These are phyloP conservation scores for Laticauda laticaudata DNA, from an alignment of 2,113 vertebrate species.

Conservation along the genomic window DNA sequence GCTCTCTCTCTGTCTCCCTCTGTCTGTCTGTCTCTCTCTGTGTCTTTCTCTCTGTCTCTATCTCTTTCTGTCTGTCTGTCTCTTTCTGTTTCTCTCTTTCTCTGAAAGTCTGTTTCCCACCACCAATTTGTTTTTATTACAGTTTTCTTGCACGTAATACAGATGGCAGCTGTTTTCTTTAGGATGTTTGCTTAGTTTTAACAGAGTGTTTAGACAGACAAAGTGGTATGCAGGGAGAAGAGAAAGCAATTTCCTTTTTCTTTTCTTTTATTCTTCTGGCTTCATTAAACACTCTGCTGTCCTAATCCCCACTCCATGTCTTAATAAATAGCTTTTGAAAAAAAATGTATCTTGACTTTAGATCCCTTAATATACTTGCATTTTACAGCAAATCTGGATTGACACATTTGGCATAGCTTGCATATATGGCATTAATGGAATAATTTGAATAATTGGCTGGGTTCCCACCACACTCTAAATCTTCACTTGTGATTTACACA, in stretches of 20 bases:
- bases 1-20: too few relatives aligned
- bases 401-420: not conserved
- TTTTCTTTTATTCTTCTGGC: conserved; percentile 26
- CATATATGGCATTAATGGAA: not conserved
- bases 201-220: conserved; percentile 28
- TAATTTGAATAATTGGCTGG: not conserved
- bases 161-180: conserved; percentile 33
- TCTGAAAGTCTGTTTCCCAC: not conserved
- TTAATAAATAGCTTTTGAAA: not conserved
- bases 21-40: too few relatives aligned
- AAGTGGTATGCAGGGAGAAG: not conserved
- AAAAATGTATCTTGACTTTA: not conserved
- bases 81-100: not conserved
- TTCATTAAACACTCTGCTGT: conserved; percentile 38
- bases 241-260: conserved; percentile 5
- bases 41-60: too few relatives aligned
- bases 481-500: not conserved
- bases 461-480: not conserved
- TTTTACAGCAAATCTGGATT: not conserved
- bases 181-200: conserved; percentile 6
- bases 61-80: too few relatives aligned
- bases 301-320: not conserved
- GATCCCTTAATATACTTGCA: not conserved
- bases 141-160: not conserved
- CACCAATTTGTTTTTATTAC: conserved; percentile 9